These are phyloP conservation scores for Thunnus albacares DNA, from an alignment of 2,797 vertebrate genomes.

Conservation along the genomic window DNA sequence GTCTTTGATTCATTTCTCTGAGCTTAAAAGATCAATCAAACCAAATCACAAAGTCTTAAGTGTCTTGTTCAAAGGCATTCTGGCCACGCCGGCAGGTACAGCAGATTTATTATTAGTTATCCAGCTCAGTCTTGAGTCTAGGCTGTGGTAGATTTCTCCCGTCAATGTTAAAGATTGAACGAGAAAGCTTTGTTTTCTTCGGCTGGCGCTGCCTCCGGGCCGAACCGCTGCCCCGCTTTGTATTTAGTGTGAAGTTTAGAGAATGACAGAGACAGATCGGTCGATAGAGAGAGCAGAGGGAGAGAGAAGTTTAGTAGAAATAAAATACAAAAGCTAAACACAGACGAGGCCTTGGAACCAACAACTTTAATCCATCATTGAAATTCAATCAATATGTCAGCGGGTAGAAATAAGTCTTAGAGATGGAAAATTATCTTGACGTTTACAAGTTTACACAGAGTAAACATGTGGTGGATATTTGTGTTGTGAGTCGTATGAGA, in stretches of 20 bases:
- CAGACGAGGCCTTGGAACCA: neutral
- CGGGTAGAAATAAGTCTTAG: neutral
- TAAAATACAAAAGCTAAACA: conserved; percentile 7
- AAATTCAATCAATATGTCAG: conserved; percentile 17
- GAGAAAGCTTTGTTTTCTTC: conserved; percentile 20
- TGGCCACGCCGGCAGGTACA: neutral
- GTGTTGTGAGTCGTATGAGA: neutral
- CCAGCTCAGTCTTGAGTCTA: conserved; percentile 8
- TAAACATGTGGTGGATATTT: neutral
- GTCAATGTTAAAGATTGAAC: conserved; percentile 30
- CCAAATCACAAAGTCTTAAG: conserved; percentile 26
- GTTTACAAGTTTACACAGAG: neutral
- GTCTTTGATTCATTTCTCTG: neutral
- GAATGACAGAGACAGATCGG: neutral
- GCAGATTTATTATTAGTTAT: conserved; percentile 33
- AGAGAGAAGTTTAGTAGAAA: neutral
- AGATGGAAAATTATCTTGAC: neutral
- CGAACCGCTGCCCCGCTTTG: neutral
- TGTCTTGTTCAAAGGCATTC: conserved; percentile 24
- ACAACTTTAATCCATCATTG: neutral
- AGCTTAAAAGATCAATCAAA: conserved; percentile 46
- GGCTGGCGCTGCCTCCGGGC: conserved; percentile 14
- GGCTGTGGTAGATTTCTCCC: conserved; percentile 28
- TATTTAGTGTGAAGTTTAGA: conserved; percentile 23
- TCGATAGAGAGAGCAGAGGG: conserved; percentile 3